Base-by-base conservation (phyloP, 2,113 vertebrate genomes). In the rabbit (Oryctolagus cuniculus) region DNA sequence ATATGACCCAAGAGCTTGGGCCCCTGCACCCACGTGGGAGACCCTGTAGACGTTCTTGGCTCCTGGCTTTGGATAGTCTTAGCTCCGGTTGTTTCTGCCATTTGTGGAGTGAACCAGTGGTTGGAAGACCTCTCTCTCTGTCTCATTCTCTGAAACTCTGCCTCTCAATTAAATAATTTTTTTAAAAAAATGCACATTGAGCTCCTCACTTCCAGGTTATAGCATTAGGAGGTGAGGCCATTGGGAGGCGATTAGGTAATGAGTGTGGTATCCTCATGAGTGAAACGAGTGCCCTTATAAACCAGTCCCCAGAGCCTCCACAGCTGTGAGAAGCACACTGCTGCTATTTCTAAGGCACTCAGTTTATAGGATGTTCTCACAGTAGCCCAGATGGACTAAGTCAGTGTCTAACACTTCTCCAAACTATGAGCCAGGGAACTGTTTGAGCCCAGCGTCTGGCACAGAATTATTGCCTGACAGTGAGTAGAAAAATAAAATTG, bases 401-500 rank as follows among this genome's bases (percentile, higher is more conserved):
- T 64, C 63, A 31, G 24, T 84, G 24, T 29, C 51, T 78, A 77
- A 80, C 6, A 61, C 5, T 49, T 87, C 75, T 63, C 5, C 84
- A 93, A 91, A 63, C 16, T 22, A 73, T 12, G 21, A 87, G 55
- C 53, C 58, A 79, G 89, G 29, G 31, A 90, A 63, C 22, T 70
- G 10, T 8, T 53, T 91, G 67, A 51, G 24, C n/a, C 73, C 24
- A 72, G 84, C 13, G 10, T 84, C 17, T 80, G 44, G 29, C 69
- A 77, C 19, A 29, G 86, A 87, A 38, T 77, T 73, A 87, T 51
- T 19, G 64, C 38, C 27, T 49, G 34, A 4, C 16, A 63, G 63
- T 19, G 86, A 27, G 29, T 25, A 93, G 44, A 67, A 77, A 96
- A 34, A 77, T 67, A 61, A 91, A 95, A 61, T 49, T 66, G 15